Conservation (phyloP, 2,113 vertebrate genomes). For the Zeus faber region DNA sequence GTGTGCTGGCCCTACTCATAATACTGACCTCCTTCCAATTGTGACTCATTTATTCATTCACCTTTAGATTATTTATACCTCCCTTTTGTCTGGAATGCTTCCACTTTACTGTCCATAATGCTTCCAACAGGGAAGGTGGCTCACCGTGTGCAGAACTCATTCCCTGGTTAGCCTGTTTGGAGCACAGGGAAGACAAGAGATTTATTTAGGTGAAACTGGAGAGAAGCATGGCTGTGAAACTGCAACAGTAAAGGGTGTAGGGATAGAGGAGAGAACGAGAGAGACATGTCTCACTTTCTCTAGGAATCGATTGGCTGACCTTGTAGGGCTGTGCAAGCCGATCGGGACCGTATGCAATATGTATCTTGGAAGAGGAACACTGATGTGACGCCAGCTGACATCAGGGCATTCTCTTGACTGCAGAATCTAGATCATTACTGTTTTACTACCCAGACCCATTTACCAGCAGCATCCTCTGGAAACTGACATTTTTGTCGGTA, state of each 20-base stretch:
- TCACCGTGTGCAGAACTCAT: slow-evolving; percentile 1
- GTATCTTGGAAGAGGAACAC: not conserved
- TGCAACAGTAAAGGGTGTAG: slow-evolving; percentile 1
- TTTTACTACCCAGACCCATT: no score
- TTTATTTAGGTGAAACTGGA: slow-evolving; percentile 2
- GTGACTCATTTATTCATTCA: slow-evolving; percentile 21
- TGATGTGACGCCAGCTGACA: not conserved
- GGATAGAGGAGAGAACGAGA: slow-evolving; percentile 14
- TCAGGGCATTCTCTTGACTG: slow-evolving; percentile 13
- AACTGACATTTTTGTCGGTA: no score
- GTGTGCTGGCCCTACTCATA: slow-evolving; percentile 1
- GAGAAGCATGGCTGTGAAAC: not conserved
- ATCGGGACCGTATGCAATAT: slow-evolving; percentile 18
- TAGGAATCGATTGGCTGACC: slow-evolving; percentile 37
- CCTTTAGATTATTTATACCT: slow-evolving; percentile 32
- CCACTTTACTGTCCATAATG: slow-evolving; percentile 10
- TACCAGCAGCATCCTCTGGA: no score
- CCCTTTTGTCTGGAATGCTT: not conserved
- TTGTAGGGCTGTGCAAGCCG: slow-evolving; percentile 23
- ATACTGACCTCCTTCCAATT: not conserved
- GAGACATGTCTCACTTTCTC: slow-evolving; percentile 22
- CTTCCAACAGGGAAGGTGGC: not conserved
- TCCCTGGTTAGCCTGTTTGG: slow-evolving; percentile 3
- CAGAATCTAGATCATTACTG: slow-evolving; percentile 5
- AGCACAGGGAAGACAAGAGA: not conserved